Conservation (phyloP, 1,140 invertebrate genomes). For the Archegozetes longisetosus region DNA sequence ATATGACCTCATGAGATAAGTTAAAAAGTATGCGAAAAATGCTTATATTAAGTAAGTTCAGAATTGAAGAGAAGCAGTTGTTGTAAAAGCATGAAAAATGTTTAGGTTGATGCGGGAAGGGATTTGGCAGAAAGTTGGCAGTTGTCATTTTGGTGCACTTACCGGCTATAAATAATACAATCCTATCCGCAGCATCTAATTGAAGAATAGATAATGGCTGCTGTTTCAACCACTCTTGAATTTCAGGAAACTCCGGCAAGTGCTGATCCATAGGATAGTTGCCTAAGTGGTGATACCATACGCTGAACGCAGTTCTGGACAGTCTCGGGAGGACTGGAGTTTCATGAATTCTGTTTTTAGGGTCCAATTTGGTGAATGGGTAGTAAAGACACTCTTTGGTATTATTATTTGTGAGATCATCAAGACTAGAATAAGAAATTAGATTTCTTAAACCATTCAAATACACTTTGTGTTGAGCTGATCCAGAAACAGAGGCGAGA, state of each 20-base stretch:
- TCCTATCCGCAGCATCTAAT: slow-evolving; percentile 80
- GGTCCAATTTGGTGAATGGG: too few relatives aligned
- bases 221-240: slow-evolving; percentile 82
- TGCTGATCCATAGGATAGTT: slow-evolving; percentile 3
- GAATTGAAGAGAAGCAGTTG: too few relatives aligned
- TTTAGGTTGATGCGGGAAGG: too few relatives aligned
- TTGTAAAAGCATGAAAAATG: too few relatives aligned
- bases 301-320: background rate
- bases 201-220: slow-evolving; percentile 88
- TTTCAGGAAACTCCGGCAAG: background rate
- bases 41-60: too few relatives aligned
- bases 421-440: background rate
- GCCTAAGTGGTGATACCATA: slow-evolving; percentile 5
- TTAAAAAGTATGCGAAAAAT: too few relatives aligned
- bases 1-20: too few relatives aligned
- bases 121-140: too few relatives aligned
- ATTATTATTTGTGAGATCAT: background rate
- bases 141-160: too few relatives aligned
- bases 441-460: background rate
- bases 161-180: slow-evolving; percentile 90
- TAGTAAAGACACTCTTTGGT: background rate
- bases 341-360: too few relatives aligned
- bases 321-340: too few relatives aligned
- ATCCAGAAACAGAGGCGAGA: too few relatives aligned
- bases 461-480: background rate